These are phyloP conservation scores for Lordiphosa mommai DNA, from an alignment of 1,140 invertebrate genomes.

Conservation along the genomic window DNA sequence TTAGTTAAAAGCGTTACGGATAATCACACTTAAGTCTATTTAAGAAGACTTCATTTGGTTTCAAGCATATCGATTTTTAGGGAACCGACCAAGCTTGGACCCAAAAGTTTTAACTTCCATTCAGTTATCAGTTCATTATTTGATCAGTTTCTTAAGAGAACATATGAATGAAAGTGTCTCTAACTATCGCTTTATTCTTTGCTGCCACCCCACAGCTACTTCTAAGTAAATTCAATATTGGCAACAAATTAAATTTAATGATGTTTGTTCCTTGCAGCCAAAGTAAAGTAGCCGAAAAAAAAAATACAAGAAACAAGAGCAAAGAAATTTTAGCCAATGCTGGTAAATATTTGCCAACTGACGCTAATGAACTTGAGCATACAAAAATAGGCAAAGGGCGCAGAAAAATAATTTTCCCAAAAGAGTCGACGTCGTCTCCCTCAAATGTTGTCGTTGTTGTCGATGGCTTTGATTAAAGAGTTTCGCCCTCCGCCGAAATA, in stretches of 20 bases:
- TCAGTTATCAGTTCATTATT: too few relatives aligned
- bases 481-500: constrained; percentile 23
- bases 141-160: too few relatives aligned
- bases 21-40: too few relatives aligned
- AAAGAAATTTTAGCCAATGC: constrained; percentile 39
- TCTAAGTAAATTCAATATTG: constrained; percentile 53
- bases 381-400: constrained; percentile 52
- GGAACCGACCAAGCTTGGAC: too few relatives aligned
- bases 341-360: constrained; percentile 67
- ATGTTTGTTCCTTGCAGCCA: constrained; percentile 59
- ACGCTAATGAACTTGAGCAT: constrained; percentile 72
- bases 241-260: constrained; percentile 74
- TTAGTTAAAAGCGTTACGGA: too few relatives aligned
- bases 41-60: too few relatives aligned
- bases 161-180: too few relatives aligned
- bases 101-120: too few relatives aligned
- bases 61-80: too few relatives aligned
- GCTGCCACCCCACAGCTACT: too few relatives aligned
- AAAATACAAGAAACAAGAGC: constrained; percentile 22
- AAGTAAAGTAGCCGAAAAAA: constrained; percentile 26
- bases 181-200: too few relatives aligned
- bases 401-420: constrained; percentile 34
- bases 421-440: constrained; percentile 9
- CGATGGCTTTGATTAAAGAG: constrained; percentile 55
- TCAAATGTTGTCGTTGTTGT: constrained; percentile 10